Conservation (phyloP, 2,113 vertebrate genomes). For the Ceyx cyanopectus region DNA sequence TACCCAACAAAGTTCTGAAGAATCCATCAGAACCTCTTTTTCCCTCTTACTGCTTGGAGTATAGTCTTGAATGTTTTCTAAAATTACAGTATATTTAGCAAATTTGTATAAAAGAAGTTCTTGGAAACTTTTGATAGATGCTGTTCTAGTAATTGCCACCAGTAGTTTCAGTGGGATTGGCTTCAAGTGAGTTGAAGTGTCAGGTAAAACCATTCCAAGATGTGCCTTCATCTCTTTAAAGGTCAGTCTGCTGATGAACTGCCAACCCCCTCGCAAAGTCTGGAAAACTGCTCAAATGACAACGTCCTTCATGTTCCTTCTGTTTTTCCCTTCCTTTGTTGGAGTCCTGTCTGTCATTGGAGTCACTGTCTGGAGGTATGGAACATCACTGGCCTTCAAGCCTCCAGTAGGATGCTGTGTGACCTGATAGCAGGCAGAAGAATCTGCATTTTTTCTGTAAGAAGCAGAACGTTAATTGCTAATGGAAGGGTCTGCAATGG, state of each 20-base stretch:
- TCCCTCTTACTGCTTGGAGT: neutral
- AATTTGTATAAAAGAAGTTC: neutral
- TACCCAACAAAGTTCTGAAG: neutral
- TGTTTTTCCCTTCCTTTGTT: conserved; percentile 91
- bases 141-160: neutral
- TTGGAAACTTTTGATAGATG: neutral
- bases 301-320: conserved; percentile 88
- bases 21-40: neutral
- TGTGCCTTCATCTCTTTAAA: conserved; percentile 39
- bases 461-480: neutral
- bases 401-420: neutral
- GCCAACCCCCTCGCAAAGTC: conserved; percentile 87
- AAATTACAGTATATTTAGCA: neutral
- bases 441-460: neutral
- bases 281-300: conserved; percentile 93
- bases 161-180: neutral
- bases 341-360: conserved; percentile 85
- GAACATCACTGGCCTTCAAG: neutral
- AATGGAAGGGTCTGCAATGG: neutral
- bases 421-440: neutral
- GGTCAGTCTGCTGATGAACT: conserved; percentile 92
- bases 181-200: neutral
- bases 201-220: neutral
- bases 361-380: conserved; percentile 91
- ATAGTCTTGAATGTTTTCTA: neutral